Evolutionary conservation across 2,797 vertebrate genomes (phyloP), one percentile per base, ranked within the genome.

Genomic region (Ctenopoma kingsleyae): DNA sequence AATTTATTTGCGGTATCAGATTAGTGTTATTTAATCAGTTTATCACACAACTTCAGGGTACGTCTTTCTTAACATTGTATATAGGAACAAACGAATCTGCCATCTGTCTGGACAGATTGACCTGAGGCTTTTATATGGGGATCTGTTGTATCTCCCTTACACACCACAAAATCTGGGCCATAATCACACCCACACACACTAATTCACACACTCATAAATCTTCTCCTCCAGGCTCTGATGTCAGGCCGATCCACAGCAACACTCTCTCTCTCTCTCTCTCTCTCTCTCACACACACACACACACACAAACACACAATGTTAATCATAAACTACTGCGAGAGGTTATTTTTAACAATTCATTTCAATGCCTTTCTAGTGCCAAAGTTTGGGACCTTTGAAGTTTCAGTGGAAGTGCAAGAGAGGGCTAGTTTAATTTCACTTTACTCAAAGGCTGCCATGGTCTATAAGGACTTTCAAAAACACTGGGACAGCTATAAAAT

Each of bases 151-250:
- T 84, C 58, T 81, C 79, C 20, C 62, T 56, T 52, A 67, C 76
- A 79, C 80, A 50, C 64, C 16, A 41, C 73, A 67, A 86, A 82
- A 81, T 84, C 79, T 84, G 76, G 69, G 71, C 52, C 67, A 85
- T 84, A 78, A 90, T 89, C 79, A 77, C 87, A 81, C 64, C 50
- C 73, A 85, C 79, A 76, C 87, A 81, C 64, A 47, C 73, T 86
- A 46, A 86, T 87, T 86, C 81, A 82, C 82, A 86, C 72, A 81
- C 74, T 72, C 82, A 67, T 87, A 85, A 85, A 89, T 89, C 84
- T 82, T 80, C 44, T 67, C 47, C 67, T 36, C 23, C 17, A 49
- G 68, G 67, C 72, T 79, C 56, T 73, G 70, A 81, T 87, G 80
- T 83, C 75, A 74, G 53, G 63, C 51, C 44, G 16, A 10, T 52